Evolutionary conservation across 2,797 vertebrate genomes (phyloP).

Genomic region (Helarctos malayanus): DNA sequence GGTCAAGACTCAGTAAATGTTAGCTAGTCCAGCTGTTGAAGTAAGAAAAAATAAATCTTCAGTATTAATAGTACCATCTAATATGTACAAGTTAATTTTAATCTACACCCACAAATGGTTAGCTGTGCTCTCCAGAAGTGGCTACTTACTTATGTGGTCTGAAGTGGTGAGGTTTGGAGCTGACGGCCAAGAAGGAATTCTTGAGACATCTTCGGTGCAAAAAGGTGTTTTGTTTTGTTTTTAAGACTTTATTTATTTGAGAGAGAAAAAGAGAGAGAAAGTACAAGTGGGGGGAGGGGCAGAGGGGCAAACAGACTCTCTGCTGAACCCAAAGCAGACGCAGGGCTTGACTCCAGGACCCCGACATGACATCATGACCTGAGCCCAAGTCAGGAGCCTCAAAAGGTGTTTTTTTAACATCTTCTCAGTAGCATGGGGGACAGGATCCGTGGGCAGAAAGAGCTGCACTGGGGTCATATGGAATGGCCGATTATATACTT

Average conservation of each 20-base stretch:
- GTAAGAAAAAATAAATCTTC: conserved; percentile 1
- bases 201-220: background rate
- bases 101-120: background rate
- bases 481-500: background rate
- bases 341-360: background rate
- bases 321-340: background rate
- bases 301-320: background rate
- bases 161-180: background rate
- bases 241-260: background rate
- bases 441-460: background rate
- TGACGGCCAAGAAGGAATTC: background rate
- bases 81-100: conserved; percentile 20
- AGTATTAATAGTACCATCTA: background rate
- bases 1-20: background rate
- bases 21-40: background rate
- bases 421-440: background rate
- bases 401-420: background rate
- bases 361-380: background rate
- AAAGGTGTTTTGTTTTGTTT: background rate
- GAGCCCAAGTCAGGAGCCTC: background rate
- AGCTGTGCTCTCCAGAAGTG: background rate
- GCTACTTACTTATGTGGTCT: background rate
- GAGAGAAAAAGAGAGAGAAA: background rate
- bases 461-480: background rate
- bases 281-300: background rate